phyloP scores from a whole-genome alignment of 2,113 vertebrate species.

The Struthidea cinerea region DNA sequence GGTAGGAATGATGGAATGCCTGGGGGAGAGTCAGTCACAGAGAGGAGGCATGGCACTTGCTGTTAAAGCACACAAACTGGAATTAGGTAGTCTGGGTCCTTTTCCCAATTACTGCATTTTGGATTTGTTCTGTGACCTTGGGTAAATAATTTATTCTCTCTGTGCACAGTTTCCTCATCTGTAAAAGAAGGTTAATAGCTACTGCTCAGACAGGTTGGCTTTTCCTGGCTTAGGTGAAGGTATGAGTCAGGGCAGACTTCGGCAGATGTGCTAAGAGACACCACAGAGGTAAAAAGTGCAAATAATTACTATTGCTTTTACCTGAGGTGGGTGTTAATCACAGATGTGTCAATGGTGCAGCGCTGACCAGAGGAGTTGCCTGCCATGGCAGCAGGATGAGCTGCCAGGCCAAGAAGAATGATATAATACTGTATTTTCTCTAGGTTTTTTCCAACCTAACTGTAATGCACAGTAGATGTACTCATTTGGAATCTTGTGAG shows the following conservation, averaged over 20 bases:
- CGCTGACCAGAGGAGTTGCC: background rate
- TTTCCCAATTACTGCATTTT: background rate
- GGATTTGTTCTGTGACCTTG: background rate
- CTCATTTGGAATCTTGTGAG: background rate
- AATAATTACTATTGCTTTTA: background rate
- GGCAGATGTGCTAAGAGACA: background rate
- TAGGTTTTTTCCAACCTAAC: background rate
- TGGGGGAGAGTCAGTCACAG: background rate
- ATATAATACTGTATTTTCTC: background rate
- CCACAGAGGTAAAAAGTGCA: background rate
- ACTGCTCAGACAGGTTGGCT: background rate
- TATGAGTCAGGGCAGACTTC: background rate
- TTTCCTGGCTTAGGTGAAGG: background rate
- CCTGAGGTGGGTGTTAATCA: background rate
- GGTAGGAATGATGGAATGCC: background rate
- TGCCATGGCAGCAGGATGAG: background rate
- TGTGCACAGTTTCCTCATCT: background rate
- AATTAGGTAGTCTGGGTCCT: background rate
- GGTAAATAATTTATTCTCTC: slow-evolving; percentile 27
- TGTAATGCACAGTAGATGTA: background rate
- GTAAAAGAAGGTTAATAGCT: background rate
- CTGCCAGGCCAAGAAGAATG: background rate
- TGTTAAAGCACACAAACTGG: background rate
- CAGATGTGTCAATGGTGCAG: background rate
- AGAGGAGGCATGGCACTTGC: rapidly evolving